Evolutionary conservation across 2,113 vertebrate genomes (phyloP), one percentile per base, ranked within the genome.

Genomic region (Daubentonia madagascariensis): DNA sequence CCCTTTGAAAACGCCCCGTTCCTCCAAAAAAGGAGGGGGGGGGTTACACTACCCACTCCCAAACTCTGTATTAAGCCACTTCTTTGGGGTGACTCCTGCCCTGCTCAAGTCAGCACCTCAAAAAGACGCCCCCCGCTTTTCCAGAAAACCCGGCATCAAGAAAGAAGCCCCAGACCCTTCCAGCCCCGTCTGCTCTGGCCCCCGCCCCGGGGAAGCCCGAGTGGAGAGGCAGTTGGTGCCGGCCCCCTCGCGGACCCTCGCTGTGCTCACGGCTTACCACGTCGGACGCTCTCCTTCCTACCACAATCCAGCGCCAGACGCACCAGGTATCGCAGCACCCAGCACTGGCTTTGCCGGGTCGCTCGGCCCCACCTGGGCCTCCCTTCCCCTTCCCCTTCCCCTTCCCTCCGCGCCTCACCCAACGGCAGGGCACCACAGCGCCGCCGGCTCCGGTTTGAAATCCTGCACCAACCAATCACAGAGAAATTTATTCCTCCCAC

Each of bases 381-480:
- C 32, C 45, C 35, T 63, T 32, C 57, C 25, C 43, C 83, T 89
- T 75, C 16, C 32, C 45, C 35, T 63, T 32, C 57, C 25, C 43
- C 83, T 89, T 75, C 16, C 37, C 94, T n/a, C 45, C 17, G 72
- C 67, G 63, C 50, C 72, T 93, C 89, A 78, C 94, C 92, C 67
- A 97, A 97, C 96, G 57, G 87, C 94, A 80, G n/a, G 32, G 12
- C 3, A 0, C 25, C 25, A 6, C 14, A 43, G 48, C 68, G 95
- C 95, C 94, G 89, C 98, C 94, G 48, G 97, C 96, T 90, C 97
- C 1, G 84, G 97, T 98, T 98, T 98, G 98, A 98, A 98, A 98
- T 98, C 89, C 48, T 10, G 63, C 61, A 85, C 25, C 67, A 50
- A 17, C 97, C 98, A 98, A 98, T 98, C 98, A 98, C 96, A 92